Evolutionary conservation across 2,113 vertebrate genomes (phyloP), one percentile per base, ranked within the genome.

Genomic region (Salvelinus sp.): DNA sequence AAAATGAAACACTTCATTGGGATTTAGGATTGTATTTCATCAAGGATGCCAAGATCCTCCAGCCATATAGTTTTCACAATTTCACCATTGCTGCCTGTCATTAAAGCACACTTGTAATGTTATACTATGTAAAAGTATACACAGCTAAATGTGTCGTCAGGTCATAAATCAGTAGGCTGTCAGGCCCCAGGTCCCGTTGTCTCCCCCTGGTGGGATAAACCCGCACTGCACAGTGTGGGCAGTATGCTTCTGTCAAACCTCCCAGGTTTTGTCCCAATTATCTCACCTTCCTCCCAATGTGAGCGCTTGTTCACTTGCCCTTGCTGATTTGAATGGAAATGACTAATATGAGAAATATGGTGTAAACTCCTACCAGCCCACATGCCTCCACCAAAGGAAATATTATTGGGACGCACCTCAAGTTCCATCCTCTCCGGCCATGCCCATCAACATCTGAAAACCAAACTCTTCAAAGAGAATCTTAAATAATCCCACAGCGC

Each of bases 151-250:
- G 7, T 30, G 48, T 57, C 27, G 4, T 54, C 50, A 54, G 28
- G 13, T 47, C 44, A 54, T 68, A 30, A 65, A 75, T 38, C 22
- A 57, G 20, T 9, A 54, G 23, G 20, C 54, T 47, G 63, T 75
- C 10, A 62, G 28, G 33, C 38, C n/a, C 5, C 6, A 12, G 7
- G 30, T 22, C 30, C 25, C 25, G 73, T 47, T 77, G 66, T 62
- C 72, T 58, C 70, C 85, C 75, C 77, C 78, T 69, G 14, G 82
- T 82, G 85, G 82, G 14, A 4, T 9, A 4, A 13, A 2, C 54
- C 27, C 12, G 33, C 13, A 77, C n/a, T 75, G 60, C 73, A 54
- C 9, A 14, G 9, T 78, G 50, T 70, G 57, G 44, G 38, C 66
- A 18, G 50, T 54, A 54, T 1, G 50, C 50, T 16, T 65, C 63